Percentiles rank a stretch among this genome's conserved stretches.
Conservation (phyloP, 2,797 vertebrate species). For the Phyllotis vaccarum region DNA sequence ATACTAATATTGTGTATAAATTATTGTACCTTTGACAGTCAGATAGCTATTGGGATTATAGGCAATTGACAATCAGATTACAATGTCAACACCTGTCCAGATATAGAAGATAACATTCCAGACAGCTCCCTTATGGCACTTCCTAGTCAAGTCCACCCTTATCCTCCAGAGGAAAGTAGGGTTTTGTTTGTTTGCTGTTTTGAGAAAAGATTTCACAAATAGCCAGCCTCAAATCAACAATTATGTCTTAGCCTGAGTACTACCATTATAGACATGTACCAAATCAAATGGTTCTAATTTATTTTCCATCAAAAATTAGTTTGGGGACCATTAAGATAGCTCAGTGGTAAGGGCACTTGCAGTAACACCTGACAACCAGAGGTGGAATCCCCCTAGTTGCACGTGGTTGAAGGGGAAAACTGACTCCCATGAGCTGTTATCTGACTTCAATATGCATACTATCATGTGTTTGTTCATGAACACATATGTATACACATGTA, state of each 20-base stretch:
- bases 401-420: background rate
- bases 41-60: too few relatives aligned
- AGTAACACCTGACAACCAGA: background rate
- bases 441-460: background rate
- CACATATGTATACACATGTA: background rate
- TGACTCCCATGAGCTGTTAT: background rate
- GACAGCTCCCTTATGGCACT: background rate
- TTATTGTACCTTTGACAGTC: constrained; percentile 31
- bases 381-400: background rate
- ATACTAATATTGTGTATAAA: background rate
- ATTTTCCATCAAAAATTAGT: background rate
- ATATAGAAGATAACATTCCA: background rate
- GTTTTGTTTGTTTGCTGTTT: background rate
- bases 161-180: background rate
- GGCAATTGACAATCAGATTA: too few relatives aligned
- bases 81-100: background rate
- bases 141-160: background rate
- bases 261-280: background rate
- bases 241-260: background rate
- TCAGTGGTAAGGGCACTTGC: background rate
- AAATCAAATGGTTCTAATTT: background rate
- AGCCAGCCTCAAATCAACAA: background rate
- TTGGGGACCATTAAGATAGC: background rate
- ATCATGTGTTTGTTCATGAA: background rate
- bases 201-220: background rate